Evolutionary conservation across 2,113 vertebrate genomes (phyloP).

Genomic region (Hemibagrus wyckioides): DNA sequence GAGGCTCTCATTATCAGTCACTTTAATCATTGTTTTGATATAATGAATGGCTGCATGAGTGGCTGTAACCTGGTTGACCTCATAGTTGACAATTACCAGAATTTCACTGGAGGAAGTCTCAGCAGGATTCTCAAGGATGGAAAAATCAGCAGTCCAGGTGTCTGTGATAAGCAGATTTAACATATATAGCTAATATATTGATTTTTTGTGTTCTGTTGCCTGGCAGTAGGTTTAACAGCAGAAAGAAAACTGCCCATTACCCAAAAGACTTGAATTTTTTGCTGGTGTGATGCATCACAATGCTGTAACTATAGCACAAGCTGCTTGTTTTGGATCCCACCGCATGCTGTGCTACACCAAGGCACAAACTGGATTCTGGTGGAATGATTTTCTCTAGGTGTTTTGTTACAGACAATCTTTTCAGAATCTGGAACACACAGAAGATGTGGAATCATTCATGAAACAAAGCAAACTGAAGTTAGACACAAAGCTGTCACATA

Average conservation of each 20-base stretch:
- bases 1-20: constrained; percentile 51
- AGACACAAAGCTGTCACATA: neutral
- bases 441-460: neutral
- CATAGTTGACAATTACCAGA: constrained; percentile 37
- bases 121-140: neutral
- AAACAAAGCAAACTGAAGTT: neutral
- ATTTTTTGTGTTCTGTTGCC: neutral
- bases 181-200: neutral
- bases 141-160: neutral
- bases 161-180: neutral
- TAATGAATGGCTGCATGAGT: constrained; percentile 57
- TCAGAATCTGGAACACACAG: neutral
- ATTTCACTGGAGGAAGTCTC: constrained; percentile 25
- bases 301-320: neutral
- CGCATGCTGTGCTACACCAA: neutral
- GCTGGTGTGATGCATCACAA: neutral
- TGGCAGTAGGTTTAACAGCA: neutral
- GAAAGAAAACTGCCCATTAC: neutral
- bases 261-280: neutral
- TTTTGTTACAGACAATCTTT: neutral
- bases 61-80: constrained; percentile 52
- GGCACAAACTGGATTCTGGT: neutral
- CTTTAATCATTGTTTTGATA: constrained; percentile 59
- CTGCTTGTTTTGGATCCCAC: neutral
- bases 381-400: neutral